phyloP scores from a whole-genome alignment of 92 coral and sea anemone species.

The Palythoa heliodiscus region DNA sequence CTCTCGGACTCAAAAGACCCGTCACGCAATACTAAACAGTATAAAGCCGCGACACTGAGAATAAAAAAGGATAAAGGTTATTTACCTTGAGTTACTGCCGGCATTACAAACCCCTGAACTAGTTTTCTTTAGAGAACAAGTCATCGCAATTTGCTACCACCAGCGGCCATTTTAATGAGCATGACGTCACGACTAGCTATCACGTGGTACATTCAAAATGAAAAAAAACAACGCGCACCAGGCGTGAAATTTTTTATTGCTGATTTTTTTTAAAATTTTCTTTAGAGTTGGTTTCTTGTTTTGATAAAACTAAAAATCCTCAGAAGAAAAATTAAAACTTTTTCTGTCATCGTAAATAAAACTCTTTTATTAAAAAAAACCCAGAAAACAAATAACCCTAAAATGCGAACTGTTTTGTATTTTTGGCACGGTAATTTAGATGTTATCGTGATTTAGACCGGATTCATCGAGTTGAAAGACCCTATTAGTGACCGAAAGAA shows the following conservation, averaged over 20 bases:
- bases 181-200: conserved; percentile 47
- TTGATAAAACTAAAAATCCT: not conserved
- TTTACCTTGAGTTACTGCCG: conserved; percentile 99
- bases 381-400: not conserved
- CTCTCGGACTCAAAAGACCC: not conserved
- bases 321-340: not conserved
- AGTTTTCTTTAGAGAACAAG: conserved; percentile 57
- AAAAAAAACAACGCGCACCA: not conserved
- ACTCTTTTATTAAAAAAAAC: not conserved
- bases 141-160: conserved; percentile 39
- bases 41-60: not conserved
- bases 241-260: no score
- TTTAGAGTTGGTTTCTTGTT: no score
- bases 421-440: conserved; percentile 40
- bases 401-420: conserved; percentile 38
- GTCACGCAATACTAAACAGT: not conserved
- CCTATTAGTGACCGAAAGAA: conserved; percentile 29
- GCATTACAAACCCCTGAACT: conserved; percentile 83
- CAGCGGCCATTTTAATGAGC: conserved; percentile 51
- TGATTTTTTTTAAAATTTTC: no score
- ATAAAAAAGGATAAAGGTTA: conserved; percentile 36
- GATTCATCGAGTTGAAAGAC: conserved; percentile 39
- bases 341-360: no score
- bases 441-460: conserved; percentile 42
- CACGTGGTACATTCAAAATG: conserved; percentile 35